Base-by-base conservation (phyloP, 2,888 invertebrate genomes). In the Lamellibrachia satsuma region DNA sequence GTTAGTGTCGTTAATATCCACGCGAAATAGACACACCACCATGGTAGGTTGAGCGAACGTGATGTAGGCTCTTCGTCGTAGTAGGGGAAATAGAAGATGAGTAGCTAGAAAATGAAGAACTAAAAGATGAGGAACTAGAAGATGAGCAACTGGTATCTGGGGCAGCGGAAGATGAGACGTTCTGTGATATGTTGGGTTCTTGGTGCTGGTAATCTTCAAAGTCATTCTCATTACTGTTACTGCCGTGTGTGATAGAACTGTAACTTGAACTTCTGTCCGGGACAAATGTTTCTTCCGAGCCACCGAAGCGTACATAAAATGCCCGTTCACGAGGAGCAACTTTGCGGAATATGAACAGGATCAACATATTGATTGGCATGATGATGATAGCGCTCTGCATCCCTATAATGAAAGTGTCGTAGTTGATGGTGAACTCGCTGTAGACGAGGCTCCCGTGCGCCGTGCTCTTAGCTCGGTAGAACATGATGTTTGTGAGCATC, bases 401-500 rank as follows among this genome's bases (percentile, higher is more conserved):
- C 11, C 95, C 95, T 91, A 95, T 95, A 1, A 95, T 92, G 15
- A 95, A 91, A 51, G 94, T 93, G 7, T 94, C 93, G 4, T 95
- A 92, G 15, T 94, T 94, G 2, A 95, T 90, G 8, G 95, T 92
- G 2, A 93, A 91, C 8, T 94, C 94, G 8, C 90, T 91, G 3
- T 22, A 75, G 15, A 91, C 92, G 3, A 94, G 93, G 92, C 95
- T 95, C 52, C 95, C 95, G 0, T 92, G 93, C 0, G 95, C 94
- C 55, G 95, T 15, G 75, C 22, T 75, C 22, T 6, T 11, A 11
- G 6, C 75, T 15, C 22, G 15, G 22, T 75, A 75, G 75, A 75
- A 96, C 95, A 96, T 95, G 27, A 96, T 95, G 92, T 95, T 96
- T 1, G 95, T 93, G 57, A 96, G 92, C 96, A 96, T 96, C 52